Conservation (phyloP, 2,888 invertebrate genomes). For the Chaitophorus viminalis region DNA sequence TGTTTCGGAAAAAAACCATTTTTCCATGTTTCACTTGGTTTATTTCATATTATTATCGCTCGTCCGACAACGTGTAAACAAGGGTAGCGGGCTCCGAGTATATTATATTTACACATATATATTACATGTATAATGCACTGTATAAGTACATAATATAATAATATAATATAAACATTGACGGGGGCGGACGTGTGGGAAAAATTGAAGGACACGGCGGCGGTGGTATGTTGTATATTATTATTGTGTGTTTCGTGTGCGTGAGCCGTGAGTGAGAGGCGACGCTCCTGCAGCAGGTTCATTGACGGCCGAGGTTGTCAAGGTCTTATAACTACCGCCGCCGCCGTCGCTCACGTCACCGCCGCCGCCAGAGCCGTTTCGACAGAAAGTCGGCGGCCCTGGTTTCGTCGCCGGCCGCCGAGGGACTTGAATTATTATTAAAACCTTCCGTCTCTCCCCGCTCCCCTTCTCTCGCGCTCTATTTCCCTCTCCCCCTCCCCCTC, state of each 20-base stretch:
- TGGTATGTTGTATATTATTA: not conserved
- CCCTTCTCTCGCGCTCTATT: not conserved
- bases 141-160: not conserved
- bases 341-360: slow-evolving; percentile 38
- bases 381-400: not conserved
- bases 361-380: slow-evolving; percentile 32
- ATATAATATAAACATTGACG: slow-evolving; percentile 5
- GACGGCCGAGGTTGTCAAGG: slow-evolving; percentile 62
- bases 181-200: not conserved
- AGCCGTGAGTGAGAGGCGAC: slow-evolving; percentile 29
- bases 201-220: slow-evolving; percentile 47
- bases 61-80: not conserved
- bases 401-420: not conserved
- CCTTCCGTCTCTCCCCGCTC: not conserved
- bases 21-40: not conserved
- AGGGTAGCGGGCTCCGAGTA: not conserved
- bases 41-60: not conserved
- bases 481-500: not conserved
- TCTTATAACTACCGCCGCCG: slow-evolving; percentile 30
- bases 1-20: not conserved
- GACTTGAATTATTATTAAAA: slow-evolving; percentile 13
- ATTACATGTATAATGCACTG: too few species aligned
- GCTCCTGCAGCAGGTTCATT: slow-evolving; percentile 51
- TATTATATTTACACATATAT: too few species aligned
- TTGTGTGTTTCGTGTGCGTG: not conserved